phyloP scores from a whole-genome alignment of 2,888 invertebrate genomes.

The Cacoxenus indagator region DNA sequence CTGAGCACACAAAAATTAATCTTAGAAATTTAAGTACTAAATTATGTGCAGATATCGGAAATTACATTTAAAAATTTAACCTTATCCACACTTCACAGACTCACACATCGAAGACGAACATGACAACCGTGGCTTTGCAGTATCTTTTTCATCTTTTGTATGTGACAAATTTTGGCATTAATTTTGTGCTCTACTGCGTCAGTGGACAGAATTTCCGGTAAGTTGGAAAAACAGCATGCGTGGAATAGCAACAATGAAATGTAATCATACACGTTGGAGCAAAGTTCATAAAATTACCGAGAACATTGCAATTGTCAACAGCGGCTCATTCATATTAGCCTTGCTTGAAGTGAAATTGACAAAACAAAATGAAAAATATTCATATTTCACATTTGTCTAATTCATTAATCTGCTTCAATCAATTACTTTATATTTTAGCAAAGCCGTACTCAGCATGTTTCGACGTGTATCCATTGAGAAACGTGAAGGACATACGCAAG shows the following conservation, averaged over 20 bases:
- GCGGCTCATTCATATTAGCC: no score
- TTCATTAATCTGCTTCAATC: no score
- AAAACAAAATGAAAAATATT: constrained; percentile 21
- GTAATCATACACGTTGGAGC: background rate
- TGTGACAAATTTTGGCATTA: constrained; percentile 86
- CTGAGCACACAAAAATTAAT: no score
- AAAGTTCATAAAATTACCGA: background rate
- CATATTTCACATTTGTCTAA: no score
- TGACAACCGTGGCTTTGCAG: constrained; percentile 74
- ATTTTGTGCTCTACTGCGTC: constrained; percentile 85
- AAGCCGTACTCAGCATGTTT: constrained; percentile 69
- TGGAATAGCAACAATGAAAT: constrained; percentile 1
- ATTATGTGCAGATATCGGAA: no score
- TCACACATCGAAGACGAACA: constrained; percentile 64
- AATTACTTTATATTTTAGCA: no score
- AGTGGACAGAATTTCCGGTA: constrained; percentile 85
- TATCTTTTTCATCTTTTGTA: constrained; percentile 79
- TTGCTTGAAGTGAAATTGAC: no score
- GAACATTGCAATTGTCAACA: no score
- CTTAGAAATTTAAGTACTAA: no score
- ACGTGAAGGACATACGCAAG: constrained; percentile 68
- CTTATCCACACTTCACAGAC: no score
- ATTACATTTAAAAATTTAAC: no score
- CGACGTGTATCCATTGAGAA: constrained; percentile 61
- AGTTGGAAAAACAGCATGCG: no score